Evolutionary conservation across 2,113 vertebrate species (phyloP).

Genomic region (Callocephalon fimbriatum): DNA sequence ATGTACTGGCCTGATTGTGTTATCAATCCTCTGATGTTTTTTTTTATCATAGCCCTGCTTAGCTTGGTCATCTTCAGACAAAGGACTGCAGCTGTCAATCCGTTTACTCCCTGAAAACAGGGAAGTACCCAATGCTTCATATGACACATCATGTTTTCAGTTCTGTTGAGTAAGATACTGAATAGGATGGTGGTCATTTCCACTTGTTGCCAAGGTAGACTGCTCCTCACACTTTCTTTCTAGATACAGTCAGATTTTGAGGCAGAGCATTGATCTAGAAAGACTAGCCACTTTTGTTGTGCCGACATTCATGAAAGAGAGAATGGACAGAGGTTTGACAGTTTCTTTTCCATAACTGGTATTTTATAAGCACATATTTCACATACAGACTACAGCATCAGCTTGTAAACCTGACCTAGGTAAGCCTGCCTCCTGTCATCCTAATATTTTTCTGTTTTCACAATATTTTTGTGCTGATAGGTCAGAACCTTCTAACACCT

Average conservation of each 20-base stretch:
- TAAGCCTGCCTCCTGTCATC: background rate
- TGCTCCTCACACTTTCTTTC: background rate
- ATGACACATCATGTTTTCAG: rapidly evolving
- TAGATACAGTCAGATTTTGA: background rate
- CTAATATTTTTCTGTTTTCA: background rate
- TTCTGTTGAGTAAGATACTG: background rate
- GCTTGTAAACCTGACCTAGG: background rate
- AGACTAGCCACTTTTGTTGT: background rate
- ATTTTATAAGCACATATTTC: background rate
- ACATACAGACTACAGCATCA: background rate
- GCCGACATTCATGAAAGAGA: background rate
- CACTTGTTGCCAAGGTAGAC: background rate
- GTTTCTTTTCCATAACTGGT: background rate
- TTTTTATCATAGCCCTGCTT: background rate
- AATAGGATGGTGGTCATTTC: background rate
- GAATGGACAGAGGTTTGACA: background rate
- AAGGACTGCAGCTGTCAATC: background rate
- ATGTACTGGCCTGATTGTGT: background rate
- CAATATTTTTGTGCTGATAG: background rate
- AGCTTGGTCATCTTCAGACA: background rate
- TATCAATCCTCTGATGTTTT: background rate
- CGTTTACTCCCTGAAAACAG: background rate
- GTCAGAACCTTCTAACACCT: background rate
- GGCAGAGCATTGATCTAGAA: background rate
- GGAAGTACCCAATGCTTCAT: background rate